Conservation (phyloP, 2,113 vertebrate genomes). For the Corythoichthys haematopterus region DNA sequence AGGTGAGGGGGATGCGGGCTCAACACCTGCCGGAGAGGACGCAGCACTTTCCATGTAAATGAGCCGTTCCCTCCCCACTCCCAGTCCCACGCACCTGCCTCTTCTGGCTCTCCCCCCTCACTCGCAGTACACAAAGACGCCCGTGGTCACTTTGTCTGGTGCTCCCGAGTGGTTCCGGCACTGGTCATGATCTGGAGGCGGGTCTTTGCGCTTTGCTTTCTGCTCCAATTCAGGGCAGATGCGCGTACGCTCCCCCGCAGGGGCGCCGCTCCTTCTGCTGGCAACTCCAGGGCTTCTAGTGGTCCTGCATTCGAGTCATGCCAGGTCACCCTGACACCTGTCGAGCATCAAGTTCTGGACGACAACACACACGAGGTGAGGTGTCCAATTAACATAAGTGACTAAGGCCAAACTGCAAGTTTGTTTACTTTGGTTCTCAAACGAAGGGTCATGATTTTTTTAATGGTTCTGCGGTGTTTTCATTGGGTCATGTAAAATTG, state of each 20-base stretch:
- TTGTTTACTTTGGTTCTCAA: not conserved
- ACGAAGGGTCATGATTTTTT: not conserved
- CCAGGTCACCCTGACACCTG: slow-evolving; percentile 42
- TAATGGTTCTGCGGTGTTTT: not conserved
- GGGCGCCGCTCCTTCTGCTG: slow-evolving; percentile 24
- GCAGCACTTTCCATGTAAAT: slow-evolving; percentile 62
- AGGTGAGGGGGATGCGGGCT: slow-evolving; percentile 50
- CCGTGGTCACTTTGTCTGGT: slow-evolving; percentile 6
- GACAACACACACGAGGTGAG: slow-evolving; percentile 71
- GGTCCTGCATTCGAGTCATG: slow-evolving; percentile 56
- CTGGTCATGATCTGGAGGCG: slow-evolving; percentile 48
- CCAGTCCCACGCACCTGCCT: not conserved
- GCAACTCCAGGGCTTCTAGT: slow-evolving; percentile 14
- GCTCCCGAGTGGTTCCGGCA: not conserved
- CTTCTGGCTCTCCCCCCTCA: not conserved
- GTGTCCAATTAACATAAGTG: no score
- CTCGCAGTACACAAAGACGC: not conserved
- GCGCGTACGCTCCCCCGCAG: slow-evolving; percentile 37
- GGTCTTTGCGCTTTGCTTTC: slow-evolving; percentile 12
- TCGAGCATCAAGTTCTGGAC: slow-evolving; percentile 56
- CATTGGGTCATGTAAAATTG: not conserved
- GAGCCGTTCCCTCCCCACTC: slow-evolving; percentile 32
- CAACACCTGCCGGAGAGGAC: slow-evolving; percentile 42
- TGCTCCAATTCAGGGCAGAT: slow-evolving; percentile 48
- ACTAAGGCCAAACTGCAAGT: not conserved